Evolutionary conservation across 2,888 invertebrate genomes (phyloP), one percentile per base, ranked within the genome.

Genomic region (Hirtodrosophila cameraria): DNA sequence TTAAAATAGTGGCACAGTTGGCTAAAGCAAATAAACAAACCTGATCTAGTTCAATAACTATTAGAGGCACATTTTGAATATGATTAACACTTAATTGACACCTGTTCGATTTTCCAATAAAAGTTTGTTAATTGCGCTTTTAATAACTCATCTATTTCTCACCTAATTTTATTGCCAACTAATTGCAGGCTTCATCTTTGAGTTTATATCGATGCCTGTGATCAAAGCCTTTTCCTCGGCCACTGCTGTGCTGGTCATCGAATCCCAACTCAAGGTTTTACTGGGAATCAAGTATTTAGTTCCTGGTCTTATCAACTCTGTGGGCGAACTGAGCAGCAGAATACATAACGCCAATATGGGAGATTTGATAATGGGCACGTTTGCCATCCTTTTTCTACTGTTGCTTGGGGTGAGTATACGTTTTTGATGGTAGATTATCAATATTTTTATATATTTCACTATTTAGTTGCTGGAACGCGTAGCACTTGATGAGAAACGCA

Each of bases 151-250:
- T 11, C 6, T 7, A 52, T 43, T 60, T n/a, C 16, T 25, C 45
- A 50, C 15, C 12, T 46, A 1, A 48, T 39, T 63, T 55, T 20
- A 31, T 9, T 48, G 3, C 18, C 33, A 5, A 28, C 9, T 42
- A 6, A 8, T 57, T 63, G 8, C 84, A 96, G 97, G 96, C 52
- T 96, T 96, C 89, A 91, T 97, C 58, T 95, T 97, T 64, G 96
- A 96, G 77, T 94, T 97, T 88, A 97, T 97, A 62, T 96, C 97
- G 2, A 93, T 95, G 66, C 94, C 96, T 1, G 96, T 97, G 46
- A 95, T 95, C 31, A 95, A 94, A 69, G 96, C 96, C n/a, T 97
- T 97, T 90, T 96, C 96, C 39, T 95, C 96, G 7, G 96, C 96
- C 6, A 96, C 96, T 16, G 95, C 97, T 1, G 91, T 96, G 11